phyloP scores from a whole-genome alignment of 2,113 vertebrate species.

The Alethe diademata region DNA sequence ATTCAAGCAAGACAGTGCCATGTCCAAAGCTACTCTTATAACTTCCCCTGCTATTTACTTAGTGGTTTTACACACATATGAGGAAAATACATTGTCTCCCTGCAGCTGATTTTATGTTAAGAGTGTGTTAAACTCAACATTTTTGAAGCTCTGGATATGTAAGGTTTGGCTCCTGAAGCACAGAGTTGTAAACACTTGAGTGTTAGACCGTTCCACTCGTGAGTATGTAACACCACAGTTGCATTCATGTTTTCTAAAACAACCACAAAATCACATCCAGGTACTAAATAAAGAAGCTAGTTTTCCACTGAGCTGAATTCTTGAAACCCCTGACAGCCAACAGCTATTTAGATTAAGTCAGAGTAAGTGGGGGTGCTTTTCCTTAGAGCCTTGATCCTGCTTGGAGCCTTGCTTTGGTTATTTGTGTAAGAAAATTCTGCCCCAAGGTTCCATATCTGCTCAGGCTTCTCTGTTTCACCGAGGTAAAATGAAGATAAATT shows the following conservation, averaged over 20 bases:
- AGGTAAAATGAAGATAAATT: background rate
- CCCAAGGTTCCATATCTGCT: background rate
- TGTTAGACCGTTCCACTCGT: background rate
- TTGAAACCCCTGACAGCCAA: background rate
- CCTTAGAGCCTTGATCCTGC: background rate
- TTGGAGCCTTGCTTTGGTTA: background rate
- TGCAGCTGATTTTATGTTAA: background rate
- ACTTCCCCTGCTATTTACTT: background rate
- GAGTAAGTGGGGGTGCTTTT: background rate
- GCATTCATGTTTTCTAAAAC: background rate
- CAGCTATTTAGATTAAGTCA: background rate
- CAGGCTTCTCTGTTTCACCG: background rate
- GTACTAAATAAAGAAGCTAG: background rate
- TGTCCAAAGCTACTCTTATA: background rate
- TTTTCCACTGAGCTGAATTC: background rate
- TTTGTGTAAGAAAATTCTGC: background rate
- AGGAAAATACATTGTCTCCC: background rate
- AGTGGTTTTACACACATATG: background rate
- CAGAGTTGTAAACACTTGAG: accelerated
- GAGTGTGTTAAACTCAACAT: background rate
- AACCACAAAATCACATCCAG: background rate
- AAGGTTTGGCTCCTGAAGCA: background rate
- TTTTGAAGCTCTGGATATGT: background rate
- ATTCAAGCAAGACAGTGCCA: background rate
- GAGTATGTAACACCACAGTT: background rate